Conservation (phyloP, 2,888 invertebrate genomes). For the Caenorhabditis drosophilae region DNA sequence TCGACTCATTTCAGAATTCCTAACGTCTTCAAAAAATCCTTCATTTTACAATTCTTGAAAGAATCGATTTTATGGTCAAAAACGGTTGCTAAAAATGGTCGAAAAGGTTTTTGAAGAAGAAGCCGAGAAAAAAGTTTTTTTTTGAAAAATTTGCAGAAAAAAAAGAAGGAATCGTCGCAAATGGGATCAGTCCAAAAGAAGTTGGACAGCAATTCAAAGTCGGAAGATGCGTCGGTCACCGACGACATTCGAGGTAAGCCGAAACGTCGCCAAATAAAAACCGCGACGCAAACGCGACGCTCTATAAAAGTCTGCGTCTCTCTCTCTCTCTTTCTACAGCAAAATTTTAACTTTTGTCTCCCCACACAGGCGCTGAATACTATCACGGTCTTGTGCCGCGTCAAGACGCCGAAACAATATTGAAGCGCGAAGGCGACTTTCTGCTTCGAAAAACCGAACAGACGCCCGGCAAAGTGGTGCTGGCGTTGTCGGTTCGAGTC, state of each 20-base stretch:
- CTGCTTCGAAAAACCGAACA: conserved; percentile 58
- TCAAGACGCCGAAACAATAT: conserved; percentile 50
- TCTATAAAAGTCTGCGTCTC: too few relatives aligned
- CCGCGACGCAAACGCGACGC: too few relatives aligned
- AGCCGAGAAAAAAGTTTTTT: not conserved
- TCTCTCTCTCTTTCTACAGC: too few relatives aligned
- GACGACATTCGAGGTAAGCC: conserved; percentile 55
- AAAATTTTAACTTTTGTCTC: too few relatives aligned
- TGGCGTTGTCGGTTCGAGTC: conserved; percentile 48
- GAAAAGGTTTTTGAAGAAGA: too few relatives aligned
- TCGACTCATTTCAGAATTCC: too few relatives aligned
- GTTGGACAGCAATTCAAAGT: conserved; percentile 20
- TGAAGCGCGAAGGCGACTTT: conserved; percentile 59
- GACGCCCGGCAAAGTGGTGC: conserved; percentile 48
- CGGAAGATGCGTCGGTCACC: conserved; percentile 39
- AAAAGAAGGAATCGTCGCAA: conserved; percentile 29
- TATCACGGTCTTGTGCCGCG: conserved; percentile 62
- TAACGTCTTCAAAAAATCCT: too few relatives aligned
- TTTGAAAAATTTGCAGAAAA: conserved; percentile 3
- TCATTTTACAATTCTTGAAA: too few relatives aligned
- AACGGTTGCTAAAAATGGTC: too few relatives aligned
- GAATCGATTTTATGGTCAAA: too few relatives aligned
- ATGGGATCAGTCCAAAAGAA: conserved; percentile 31
- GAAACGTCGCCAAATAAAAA: too few relatives aligned
- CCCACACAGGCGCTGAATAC: too few relatives aligned